A percentile compares a stretch with the other conserved stretches of the same genome.
phyloP scores from a whole-genome alignment of 2,888 invertebrate genomes.

The Drosophila dives region DNA sequence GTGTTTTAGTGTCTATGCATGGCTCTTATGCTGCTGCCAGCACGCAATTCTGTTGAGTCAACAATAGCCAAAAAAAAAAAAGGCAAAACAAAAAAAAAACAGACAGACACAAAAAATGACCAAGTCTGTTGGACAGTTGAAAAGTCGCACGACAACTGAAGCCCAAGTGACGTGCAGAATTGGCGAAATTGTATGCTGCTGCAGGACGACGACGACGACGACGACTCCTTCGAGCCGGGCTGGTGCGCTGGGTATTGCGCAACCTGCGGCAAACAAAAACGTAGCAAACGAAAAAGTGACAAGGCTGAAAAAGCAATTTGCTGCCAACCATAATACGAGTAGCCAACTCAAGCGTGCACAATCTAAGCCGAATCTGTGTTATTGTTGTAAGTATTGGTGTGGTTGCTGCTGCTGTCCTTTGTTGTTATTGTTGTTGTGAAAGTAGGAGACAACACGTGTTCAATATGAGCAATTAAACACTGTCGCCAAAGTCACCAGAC shows the following conservation, averaged over 20 bases:
- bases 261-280: constrained; percentile 60
- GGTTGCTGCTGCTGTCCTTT: neutral
- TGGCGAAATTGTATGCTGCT: constrained; percentile 56
- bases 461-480: constrained; percentile 81
- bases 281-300: constrained; percentile 71
- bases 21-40: constrained; percentile 33
- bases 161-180: constrained; percentile 73
- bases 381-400: constrained; percentile 1
- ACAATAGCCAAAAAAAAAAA: constrained; percentile 50
- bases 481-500: constrained; percentile 68
- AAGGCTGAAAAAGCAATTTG: constrained; percentile 80
- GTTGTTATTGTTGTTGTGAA: constrained; percentile 7
- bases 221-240: constrained; percentile 16
- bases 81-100: constrained; percentile 11
- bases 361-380: constrained; percentile 39
- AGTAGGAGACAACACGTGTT: constrained; percentile 73
- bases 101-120: constrained; percentile 12
- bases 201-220: constrained; percentile 18
- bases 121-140: constrained; percentile 29
- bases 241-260: constrained; percentile 34
- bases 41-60: constrained; percentile 76
- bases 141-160: constrained; percentile 50
- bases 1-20: constrained; percentile 31
- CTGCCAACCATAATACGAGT: constrained; percentile 67
- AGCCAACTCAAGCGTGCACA: constrained; percentile 53